Evolutionary conservation across 2,113 vertebrate species (phyloP).

Genomic region (Heterotilapia buettikoferi): DNA sequence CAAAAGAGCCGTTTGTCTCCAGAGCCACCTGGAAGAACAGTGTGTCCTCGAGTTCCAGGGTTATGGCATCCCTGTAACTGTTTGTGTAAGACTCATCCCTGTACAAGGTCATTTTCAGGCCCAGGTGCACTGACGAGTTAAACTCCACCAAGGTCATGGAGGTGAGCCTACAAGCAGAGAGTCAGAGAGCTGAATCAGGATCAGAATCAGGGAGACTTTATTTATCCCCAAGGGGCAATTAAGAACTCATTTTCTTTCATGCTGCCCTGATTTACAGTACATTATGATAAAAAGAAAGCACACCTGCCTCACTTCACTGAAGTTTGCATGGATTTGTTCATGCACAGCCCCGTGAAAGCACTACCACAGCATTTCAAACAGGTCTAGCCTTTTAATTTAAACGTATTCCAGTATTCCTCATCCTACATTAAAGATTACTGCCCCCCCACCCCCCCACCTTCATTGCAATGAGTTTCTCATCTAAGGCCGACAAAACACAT

Average conservation of each 20-base stretch:
- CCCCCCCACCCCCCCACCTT: neutral
- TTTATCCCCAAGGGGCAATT: neutral
- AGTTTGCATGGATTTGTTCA: neutral
- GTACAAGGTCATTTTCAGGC: conserved; percentile 50
- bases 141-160: conserved; percentile 40
- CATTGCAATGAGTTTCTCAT: neutral
- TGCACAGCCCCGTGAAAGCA: neutral
- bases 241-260: neutral
- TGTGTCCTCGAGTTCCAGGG: conserved; percentile 6
- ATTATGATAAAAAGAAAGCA: neutral
- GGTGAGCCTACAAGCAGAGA: conserved; percentile 25
- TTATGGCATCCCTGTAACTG: neutral
- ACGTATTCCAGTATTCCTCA: neutral
- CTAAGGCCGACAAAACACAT: neutral
- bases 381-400: neutral
- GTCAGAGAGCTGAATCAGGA: neutral
- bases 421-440: neutral
- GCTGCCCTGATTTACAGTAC: neutral
- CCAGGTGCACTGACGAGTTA: conserved; percentile 48
- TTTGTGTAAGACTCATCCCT: conserved; percentile 8
- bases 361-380: neutral
- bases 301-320: neutral
- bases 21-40: conserved; percentile 63
- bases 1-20: conserved; percentile 38
- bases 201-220: neutral